Evolutionary conservation across 2,113 vertebrate species (phyloP).

Genomic region (Apus apus): DNA sequence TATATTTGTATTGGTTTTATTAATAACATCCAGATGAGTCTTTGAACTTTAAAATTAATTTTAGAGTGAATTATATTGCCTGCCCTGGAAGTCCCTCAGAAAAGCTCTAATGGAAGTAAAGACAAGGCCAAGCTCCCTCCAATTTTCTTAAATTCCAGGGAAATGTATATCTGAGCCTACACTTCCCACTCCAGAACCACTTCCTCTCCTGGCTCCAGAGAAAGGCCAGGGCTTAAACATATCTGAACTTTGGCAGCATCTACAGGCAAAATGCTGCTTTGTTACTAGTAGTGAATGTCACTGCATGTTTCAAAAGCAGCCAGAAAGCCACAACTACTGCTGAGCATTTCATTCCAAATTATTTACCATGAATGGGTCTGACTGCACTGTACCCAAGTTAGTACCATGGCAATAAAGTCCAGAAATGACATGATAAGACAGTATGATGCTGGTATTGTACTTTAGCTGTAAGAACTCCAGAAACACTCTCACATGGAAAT

Average conservation of each 20-base stretch:
- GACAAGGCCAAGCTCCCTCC: not conserved
- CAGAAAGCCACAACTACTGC: not conserved
- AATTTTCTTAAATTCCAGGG: constrained; percentile 42
- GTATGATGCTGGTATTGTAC: not conserved
- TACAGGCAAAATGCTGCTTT: not conserved
- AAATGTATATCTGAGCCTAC: constrained; percentile 29
- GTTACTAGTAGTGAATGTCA: not conserved
- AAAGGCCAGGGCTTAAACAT: not conserved
- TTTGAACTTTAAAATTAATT: constrained; percentile 32
- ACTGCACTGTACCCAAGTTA: not conserved
- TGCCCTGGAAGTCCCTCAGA: not conserved
- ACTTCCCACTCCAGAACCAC: constrained; percentile 34
- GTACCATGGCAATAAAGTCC: not conserved
- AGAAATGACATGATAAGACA: not conserved
- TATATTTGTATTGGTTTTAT: constrained; percentile 25
- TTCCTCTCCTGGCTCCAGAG: constrained; percentile 37
- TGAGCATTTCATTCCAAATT: constrained; percentile 6
- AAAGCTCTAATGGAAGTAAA: constrained; percentile 29
- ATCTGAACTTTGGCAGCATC: constrained; percentile 28
- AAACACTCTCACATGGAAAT: not conserved
- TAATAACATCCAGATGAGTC: constrained; percentile 60
- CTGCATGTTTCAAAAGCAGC: constrained; percentile 34
- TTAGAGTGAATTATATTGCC: constrained; percentile 6
- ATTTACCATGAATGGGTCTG: not conserved
- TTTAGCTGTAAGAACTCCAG: not conserved